phyloP scores from a whole-genome alignment of 2,888 invertebrate species.

The Halictus ligatus region DNA sequence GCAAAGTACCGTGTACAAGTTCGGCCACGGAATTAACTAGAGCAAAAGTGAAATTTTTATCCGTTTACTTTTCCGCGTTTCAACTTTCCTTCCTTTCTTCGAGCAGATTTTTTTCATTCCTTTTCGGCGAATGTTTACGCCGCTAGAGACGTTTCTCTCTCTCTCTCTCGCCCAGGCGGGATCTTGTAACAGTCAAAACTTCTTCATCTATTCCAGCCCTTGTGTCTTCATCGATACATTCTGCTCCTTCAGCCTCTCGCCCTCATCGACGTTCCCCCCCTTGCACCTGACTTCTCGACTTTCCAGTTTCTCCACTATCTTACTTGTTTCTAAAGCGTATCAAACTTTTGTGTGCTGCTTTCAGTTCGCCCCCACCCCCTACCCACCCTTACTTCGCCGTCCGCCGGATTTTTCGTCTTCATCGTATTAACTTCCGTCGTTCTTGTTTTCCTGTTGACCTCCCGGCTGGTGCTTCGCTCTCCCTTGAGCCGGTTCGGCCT shows the following conservation, averaged over 20 bases:
- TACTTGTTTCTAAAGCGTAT: conserved; percentile 48
- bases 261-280: conserved; percentile 35
- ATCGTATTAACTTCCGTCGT: conserved; percentile 43
- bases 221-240: conserved; percentile 34
- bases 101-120: not conserved
- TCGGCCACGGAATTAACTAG: not conserved
- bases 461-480: not conserved
- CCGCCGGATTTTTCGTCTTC: conserved; percentile 33
- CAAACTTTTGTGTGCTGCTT: conserved; percentile 43
- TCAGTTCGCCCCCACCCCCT: not conserved
- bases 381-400: not conserved
- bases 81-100: not conserved
- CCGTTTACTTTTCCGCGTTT: not conserved
- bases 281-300: conserved; percentile 23
- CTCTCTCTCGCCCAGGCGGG: not conserved
- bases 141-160: not conserved
- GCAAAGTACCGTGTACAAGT: not conserved
- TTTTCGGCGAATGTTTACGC: not conserved
- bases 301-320: conserved; percentile 16
- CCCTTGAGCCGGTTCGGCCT: not conserved
- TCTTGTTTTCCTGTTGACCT: conserved; percentile 20
- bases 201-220: conserved; percentile 19
- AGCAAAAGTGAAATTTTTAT: conserved; percentile 2
- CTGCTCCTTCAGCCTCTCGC: conserved; percentile 3
- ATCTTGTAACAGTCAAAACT: conserved; percentile 18